Evolutionary conservation across 1,140 invertebrate genomes (phyloP).

Genomic region (Heliconius hewitsoni): DNA sequence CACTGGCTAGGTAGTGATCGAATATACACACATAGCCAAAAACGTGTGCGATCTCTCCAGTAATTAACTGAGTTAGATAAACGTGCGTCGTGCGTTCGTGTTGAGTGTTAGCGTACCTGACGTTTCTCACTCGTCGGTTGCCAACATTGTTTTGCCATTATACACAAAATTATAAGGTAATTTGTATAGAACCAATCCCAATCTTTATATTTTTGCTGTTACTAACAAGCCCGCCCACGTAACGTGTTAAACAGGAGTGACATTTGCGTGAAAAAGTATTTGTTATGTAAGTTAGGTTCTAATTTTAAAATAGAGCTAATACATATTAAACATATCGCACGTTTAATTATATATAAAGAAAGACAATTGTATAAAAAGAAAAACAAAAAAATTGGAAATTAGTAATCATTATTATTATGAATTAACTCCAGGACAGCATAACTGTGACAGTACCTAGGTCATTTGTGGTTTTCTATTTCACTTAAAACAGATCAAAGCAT

Average conservation of each 20-base stretch:
- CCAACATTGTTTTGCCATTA: constrained; percentile 50
- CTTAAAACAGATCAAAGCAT: background rate
- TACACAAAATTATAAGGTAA: constrained; percentile 50
- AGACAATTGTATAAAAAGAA: background rate
- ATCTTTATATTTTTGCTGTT: background rate
- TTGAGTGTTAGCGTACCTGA: constrained; percentile 58
- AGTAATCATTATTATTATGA: too few species aligned
- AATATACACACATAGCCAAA: constrained; percentile 62
- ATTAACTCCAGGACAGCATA: too few species aligned
- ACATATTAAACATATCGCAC: background rate
- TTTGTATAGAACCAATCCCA: constrained; percentile 35
- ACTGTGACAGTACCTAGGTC: background rate
- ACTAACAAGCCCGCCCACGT: background rate
- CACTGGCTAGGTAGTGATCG: constrained; percentile 56
- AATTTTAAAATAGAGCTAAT: constrained; percentile 10
- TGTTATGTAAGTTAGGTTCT: constrained; percentile 10
- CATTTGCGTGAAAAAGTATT: background rate
- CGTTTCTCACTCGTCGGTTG: constrained; percentile 54
- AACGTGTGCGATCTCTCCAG: constrained; percentile 56
- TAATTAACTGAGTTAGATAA: constrained; percentile 64
- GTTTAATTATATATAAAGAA: background rate
- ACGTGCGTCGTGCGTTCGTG: constrained; percentile 59
- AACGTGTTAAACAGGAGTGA: background rate
- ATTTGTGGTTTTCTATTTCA: background rate
- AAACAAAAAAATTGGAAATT: background rate